Conservation (phyloP, 2,113 vertebrate species). For the Prionailurus bengalensis region DNA sequence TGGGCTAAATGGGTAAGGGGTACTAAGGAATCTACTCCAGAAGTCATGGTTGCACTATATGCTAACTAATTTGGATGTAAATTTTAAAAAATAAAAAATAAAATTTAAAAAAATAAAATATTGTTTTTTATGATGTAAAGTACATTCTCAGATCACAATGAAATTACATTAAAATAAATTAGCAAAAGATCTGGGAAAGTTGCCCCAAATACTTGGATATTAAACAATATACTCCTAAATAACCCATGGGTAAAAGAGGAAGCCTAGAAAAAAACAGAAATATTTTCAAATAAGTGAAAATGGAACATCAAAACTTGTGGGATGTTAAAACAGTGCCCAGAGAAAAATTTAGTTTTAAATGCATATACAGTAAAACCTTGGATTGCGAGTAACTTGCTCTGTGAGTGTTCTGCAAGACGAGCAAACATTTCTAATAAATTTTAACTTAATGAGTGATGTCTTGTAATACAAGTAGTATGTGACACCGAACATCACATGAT, state of each 20-base stretch:
- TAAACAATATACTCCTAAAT: neutral
- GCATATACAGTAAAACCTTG: neutral
- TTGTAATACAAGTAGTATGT: no score
- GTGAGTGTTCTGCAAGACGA: no score
- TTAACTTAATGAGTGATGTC: no score
- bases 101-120: no score
- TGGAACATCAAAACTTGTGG: neutral
- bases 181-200: neutral
- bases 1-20: no score
- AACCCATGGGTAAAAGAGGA: neutral
- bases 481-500: no score
- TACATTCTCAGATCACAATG: neutral
- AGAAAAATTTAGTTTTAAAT: neutral
- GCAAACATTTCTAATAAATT: no score
- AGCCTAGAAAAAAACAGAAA: neutral
- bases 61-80: no score
- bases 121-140: neutral
- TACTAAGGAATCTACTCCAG: no score
- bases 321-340: neutral
- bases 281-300: neutral
- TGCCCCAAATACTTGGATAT: neutral
- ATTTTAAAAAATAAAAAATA: no score
- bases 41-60: no score
- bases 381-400: no score
- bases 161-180: neutral